These are phyloP conservation scores for Metopolophium dirhodum DNA, from an alignment of 1,140 invertebrate species.

Conservation along the genomic window DNA sequence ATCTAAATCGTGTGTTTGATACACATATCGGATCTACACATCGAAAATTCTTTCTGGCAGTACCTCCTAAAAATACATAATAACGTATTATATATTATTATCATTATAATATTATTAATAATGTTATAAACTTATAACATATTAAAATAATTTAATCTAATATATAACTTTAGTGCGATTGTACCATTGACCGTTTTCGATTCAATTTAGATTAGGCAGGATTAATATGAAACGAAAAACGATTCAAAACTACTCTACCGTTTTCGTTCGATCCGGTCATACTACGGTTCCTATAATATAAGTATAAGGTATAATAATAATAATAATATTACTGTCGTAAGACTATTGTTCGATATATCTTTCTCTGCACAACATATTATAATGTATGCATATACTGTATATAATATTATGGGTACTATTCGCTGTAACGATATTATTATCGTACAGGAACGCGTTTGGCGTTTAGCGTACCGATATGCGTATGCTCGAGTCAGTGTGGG, in stretches of 20 bases:
- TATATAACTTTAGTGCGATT: not conserved
- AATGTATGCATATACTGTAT: not conserved
- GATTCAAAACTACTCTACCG: not conserved
- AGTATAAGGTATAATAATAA: not conserved
- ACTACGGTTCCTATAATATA: not conserved
- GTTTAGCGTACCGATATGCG: not conserved
- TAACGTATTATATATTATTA: not conserved
- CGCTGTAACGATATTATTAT: not conserved
- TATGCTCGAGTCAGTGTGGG: not conserved
- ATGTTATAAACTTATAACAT: not conserved
- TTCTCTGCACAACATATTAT: not conserved
- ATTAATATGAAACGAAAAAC: not conserved
- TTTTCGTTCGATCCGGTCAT: not conserved
- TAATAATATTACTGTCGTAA: conserved; percentile 2
- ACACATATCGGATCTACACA: not conserved
- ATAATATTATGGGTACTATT: not conserved
- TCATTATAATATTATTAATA: not conserved
- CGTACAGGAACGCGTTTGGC: not conserved
- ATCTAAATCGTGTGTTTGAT: not conserved
- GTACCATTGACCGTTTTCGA: not conserved
- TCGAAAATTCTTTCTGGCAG: not conserved
- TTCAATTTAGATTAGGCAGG: not conserved
- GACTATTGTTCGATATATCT: not conserved
- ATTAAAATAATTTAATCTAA: not conserved
- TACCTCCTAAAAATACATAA: not conserved